Conservation (phyloP, 1,140 invertebrate genomes). For the Portunus trituberculatus region DNA sequence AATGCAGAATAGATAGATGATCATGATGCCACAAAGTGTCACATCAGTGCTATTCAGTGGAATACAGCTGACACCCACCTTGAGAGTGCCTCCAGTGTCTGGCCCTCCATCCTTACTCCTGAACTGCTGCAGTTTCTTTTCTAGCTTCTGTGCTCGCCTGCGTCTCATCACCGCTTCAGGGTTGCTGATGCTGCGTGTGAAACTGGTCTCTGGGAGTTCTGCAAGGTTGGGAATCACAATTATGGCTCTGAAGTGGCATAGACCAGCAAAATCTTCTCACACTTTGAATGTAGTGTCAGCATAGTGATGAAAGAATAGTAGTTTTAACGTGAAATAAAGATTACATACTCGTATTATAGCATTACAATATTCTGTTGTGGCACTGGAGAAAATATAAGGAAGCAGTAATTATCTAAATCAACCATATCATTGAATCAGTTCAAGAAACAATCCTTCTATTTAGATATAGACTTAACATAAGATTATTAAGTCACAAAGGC, state of each 20-base stretch:
- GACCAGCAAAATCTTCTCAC: not conserved
- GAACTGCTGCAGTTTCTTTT: conserved; percentile 98
- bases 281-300: not conserved
- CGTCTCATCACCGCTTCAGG: conserved; percentile 99
- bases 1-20: too few species aligned
- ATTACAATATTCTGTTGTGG: too few species aligned
- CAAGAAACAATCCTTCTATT: too few species aligned
- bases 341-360: too few species aligned
- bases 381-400: too few species aligned
- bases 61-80: conserved; percentile 81
- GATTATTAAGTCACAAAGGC: too few species aligned
- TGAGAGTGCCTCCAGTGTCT: conserved; percentile 95
- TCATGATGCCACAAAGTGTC: too few species aligned
- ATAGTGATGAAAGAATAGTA: not conserved
- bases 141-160: conserved; percentile 97
- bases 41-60: not conserved
- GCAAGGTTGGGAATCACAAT: conserved; percentile 66
- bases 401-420: too few species aligned
- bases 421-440: too few species aligned
- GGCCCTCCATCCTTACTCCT: conserved; percentile 88
- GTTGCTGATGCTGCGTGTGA: conserved; percentile 99
- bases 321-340: too few species aligned
- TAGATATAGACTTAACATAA: too few species aligned
- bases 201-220: conserved; percentile 98
- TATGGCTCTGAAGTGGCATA: not conserved